phyloP scores from a whole-genome alignment of 1,140 invertebrate species.

The Diorhabda carinulata region DNA sequence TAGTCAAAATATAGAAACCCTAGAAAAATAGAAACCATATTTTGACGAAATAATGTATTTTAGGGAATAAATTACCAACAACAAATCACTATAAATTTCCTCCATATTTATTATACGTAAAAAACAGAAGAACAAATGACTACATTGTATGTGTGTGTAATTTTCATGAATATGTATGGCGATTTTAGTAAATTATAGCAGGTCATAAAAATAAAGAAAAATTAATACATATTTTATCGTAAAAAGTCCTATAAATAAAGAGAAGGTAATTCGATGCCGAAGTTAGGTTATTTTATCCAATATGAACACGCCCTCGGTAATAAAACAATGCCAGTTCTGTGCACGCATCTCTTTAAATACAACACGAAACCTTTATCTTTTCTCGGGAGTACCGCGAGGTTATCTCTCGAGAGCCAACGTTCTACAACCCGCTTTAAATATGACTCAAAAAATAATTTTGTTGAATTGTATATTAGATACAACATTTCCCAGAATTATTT shows the following conservation, averaged over 20 bases:
- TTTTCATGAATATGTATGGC: slow-evolving; percentile 13
- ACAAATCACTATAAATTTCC: neutral
- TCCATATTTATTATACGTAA: neutral
- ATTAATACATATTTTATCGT: slow-evolving; percentile 12
- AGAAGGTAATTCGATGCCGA: slow-evolving; percentile 12
- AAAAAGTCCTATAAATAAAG: slow-evolving; percentile 5
- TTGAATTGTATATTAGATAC: no score
- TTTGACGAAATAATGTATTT: no score
- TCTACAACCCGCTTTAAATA: no score
- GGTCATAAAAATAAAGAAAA: slow-evolving; percentile 15
- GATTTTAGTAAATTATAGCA: slow-evolving; percentile 1
- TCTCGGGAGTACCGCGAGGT: neutral
- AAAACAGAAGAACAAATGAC: neutral
- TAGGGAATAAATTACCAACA: no score
- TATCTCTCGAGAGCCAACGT: no score
- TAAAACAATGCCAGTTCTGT: slow-evolving; percentile 18
- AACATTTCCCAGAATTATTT: no score
- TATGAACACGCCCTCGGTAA: slow-evolving; percentile 11
- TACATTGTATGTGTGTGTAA: neutral
- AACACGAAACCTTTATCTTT: slow-evolving; percentile 9
- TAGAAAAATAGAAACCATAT: no score
- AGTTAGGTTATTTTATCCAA: neutral
- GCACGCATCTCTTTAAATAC: slow-evolving; percentile 14
- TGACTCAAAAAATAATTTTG: no score
- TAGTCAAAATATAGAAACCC: no score